Conservation (phyloP, 2,797 vertebrate species). For the Gambusia yucatana region DNA sequence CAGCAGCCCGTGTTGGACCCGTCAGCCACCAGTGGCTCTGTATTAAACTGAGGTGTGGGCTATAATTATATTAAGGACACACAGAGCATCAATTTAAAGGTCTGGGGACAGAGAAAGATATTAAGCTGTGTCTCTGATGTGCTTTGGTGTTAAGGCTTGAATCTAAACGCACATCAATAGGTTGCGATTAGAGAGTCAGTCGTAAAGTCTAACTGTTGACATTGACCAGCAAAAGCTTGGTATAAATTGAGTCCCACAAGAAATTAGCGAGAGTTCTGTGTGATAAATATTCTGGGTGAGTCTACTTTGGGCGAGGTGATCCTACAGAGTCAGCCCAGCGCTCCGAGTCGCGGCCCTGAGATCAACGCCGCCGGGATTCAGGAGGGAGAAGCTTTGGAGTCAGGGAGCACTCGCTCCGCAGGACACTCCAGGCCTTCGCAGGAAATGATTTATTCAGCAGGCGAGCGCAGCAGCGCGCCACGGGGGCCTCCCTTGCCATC, state of each 20-base stretch:
- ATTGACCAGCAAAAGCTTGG: constrained; percentile 42
- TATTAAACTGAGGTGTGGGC: constrained; percentile 49
- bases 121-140: constrained; percentile 42
- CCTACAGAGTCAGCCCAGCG: constrained; percentile 48
- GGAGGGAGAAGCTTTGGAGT: constrained; percentile 41
- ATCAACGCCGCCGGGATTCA: constrained; percentile 32
- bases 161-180: constrained; percentile 39
- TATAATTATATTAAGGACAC: constrained; percentile 63
- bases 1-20: constrained; percentile 48
- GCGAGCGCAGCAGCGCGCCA: constrained; percentile 56
- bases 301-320: constrained; percentile 53
- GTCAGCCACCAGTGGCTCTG: constrained; percentile 53
- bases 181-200: constrained; percentile 42
- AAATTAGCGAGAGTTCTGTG: constrained; percentile 39
- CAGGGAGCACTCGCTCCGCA: constrained; percentile 39
- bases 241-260: constrained; percentile 58
- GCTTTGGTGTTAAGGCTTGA: constrained; percentile 47
- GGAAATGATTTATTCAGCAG: constrained; percentile 81
- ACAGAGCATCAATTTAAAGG: constrained; percentile 23
- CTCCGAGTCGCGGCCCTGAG: constrained; percentile 52
- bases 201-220: constrained; percentile 56
- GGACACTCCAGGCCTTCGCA: constrained; percentile 67
- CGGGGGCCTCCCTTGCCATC: constrained; percentile 64
- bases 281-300: constrained; percentile 59
- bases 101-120: constrained; percentile 48